A percentile compares a stretch with the other conserved stretches of the same genome.
These are phyloP conservation scores for Cynaeus angustus DNA, from an alignment of 2,888 invertebrate species.

Conservation along the genomic window DNA sequence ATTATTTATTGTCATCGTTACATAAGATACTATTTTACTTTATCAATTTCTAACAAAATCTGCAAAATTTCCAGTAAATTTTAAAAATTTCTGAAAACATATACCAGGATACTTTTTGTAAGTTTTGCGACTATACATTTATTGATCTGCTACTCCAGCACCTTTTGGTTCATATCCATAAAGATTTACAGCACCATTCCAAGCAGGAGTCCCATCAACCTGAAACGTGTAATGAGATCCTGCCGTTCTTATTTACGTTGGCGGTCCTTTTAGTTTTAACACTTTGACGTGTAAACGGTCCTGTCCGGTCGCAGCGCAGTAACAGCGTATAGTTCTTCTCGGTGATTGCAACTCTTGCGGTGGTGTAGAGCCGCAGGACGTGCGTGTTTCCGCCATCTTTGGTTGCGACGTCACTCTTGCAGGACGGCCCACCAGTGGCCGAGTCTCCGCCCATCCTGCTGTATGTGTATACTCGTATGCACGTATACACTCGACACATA, in stretches of 20 bases:
- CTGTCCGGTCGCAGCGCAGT: slow-evolving; percentile 11
- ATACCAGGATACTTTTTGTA: too few relatives aligned
- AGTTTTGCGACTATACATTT: too few relatives aligned
- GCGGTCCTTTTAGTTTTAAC: slow-evolving; percentile 63
- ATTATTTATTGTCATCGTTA: too few relatives aligned
- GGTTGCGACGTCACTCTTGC: slow-evolving; percentile 73
- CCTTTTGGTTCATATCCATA: slow-evolving; percentile 13
- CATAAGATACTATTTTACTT: too few relatives aligned
- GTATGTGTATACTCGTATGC: slow-evolving; percentile 36
- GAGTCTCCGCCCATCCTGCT: slow-evolving; percentile 71
- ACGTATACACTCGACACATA: slow-evolving; percentile 41
- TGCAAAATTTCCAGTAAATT: too few relatives aligned
- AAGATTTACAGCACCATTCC: slow-evolving; percentile 62
- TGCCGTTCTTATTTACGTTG: slow-evolving; percentile 60
- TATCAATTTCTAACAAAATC: too few relatives aligned
- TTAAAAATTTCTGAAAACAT: too few relatives aligned
- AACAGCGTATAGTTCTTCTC: slow-evolving; percentile 38
- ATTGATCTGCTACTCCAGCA: neutral
- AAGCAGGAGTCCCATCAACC: slow-evolving; percentile 63
- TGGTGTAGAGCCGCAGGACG: slow-evolving; percentile 55
- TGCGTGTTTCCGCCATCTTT: slow-evolving; percentile 73
- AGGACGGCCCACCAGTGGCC: slow-evolving; percentile 73
- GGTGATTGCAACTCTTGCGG: slow-evolving; percentile 59
- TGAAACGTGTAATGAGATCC: slow-evolving; percentile 64
- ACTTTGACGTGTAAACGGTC: slow-evolving; percentile 61